phyloP scores from a whole-genome alignment of 2,113 vertebrate genomes.

The Rhynchopsitta pachyrhyncha region DNA sequence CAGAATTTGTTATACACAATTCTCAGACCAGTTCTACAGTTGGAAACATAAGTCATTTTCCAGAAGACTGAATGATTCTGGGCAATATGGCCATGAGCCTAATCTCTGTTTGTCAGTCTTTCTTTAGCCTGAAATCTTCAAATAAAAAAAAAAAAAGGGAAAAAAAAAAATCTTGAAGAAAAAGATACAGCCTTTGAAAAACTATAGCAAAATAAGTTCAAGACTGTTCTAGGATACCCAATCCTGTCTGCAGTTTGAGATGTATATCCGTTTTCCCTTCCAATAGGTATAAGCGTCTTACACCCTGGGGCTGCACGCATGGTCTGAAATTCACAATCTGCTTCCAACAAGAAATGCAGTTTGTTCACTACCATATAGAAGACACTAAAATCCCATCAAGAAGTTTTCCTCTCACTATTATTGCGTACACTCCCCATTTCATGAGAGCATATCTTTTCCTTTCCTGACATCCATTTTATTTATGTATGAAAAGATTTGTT shows the following conservation, averaged over 20 bases:
- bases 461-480: not conserved
- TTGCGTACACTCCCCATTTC: not conserved
- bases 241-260: not conserved
- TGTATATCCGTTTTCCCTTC: not conserved
- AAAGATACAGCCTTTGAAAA: not conserved
- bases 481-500: not conserved
- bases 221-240: not conserved
- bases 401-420: not conserved
- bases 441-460: not conserved
- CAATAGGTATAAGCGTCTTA: not conserved
- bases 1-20: not conserved
- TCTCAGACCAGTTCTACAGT: conserved; percentile 2
- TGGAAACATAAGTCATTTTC: not conserved
- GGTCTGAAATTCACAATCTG: not conserved
- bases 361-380: not conserved
- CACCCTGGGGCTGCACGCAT: not conserved
- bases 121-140: not conserved
- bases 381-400: not conserved
- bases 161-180: not conserved
- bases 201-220: not conserved
- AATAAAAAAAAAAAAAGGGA: not conserved
- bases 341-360: not conserved
- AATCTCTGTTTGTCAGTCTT: not conserved
- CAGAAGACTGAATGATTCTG: not conserved
- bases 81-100: not conserved